Evolutionary conservation across 2,113 vertebrate genomes (phyloP).

Genomic region (Raja brachyura): DNA sequence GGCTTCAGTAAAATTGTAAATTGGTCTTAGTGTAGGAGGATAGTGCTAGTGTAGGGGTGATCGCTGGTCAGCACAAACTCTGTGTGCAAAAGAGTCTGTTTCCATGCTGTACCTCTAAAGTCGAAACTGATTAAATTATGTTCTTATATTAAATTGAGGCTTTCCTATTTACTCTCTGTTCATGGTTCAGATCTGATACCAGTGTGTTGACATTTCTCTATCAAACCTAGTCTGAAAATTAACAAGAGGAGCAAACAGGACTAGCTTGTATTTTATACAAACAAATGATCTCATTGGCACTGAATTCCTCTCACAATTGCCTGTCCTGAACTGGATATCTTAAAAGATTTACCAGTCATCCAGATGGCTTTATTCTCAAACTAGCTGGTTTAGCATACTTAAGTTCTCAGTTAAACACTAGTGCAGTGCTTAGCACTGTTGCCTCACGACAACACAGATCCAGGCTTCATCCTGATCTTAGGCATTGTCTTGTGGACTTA

Average conservation of each 20-base stretch:
- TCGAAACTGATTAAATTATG: neutral
- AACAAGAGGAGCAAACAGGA: neutral
- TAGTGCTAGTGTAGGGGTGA: no score
- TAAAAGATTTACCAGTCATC: neutral
- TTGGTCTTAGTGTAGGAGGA: no score
- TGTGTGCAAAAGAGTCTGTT: no score
- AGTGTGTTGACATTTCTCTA: neutral
- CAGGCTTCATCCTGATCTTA: no score
- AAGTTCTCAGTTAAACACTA: no score
- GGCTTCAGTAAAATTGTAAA: no score
- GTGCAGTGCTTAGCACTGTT: no score
- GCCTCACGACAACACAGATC: no score
- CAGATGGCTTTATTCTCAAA: neutral
- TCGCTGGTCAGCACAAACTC: no score
- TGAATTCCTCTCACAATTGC: neutral
- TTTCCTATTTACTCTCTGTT: neutral
- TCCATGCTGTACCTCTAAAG: no score
- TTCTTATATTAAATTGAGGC: neutral
- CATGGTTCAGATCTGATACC: neutral
- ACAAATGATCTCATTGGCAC: neutral
- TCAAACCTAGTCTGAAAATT: neutral
- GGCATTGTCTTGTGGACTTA: no score
- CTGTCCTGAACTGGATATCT: neutral
- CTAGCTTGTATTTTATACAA: neutral
- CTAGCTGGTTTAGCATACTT: neutral